Percentiles rank a stretch among this genome's conserved stretches.
Evolutionary conservation across 1,140 invertebrate species (phyloP).

Genomic region (Leptinotarsa defecta): DNA sequence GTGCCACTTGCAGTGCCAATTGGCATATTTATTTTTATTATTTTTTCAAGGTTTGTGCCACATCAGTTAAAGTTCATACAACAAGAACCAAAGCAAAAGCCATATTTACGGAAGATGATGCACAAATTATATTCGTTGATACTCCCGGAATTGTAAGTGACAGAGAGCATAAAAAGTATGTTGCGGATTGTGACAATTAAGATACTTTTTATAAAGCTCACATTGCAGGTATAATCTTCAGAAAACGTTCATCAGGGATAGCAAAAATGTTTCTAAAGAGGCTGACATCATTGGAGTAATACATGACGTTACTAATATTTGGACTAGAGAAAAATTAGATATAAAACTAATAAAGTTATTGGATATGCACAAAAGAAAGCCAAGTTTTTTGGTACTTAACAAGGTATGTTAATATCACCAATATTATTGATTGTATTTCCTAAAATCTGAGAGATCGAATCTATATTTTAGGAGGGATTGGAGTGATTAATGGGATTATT

Average conservation of each 20-base stretch:
- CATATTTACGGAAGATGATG: constrained; percentile 71
- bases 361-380: constrained; percentile 64
- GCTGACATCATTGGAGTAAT: constrained; percentile 86
- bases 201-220: constrained; percentile 10
- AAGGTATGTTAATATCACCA: constrained; percentile 66
- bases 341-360: constrained; percentile 72
- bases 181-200: neutral
- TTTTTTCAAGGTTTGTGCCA: constrained; percentile 75
- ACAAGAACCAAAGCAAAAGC: constrained; percentile 76
- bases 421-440: constrained; percentile 14
- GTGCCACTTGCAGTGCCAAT: no score
- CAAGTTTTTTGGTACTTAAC: constrained; percentile 83
- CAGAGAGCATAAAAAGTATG: constrained; percentile 69
- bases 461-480: no score
- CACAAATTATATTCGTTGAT: constrained; percentile 87
- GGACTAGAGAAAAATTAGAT: constrained; percentile 69
- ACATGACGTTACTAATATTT: constrained; percentile 80
- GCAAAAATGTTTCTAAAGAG: constrained; percentile 67
- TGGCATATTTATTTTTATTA: neutral
- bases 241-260: constrained; percentile 67
- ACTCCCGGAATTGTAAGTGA: constrained; percentile 79
- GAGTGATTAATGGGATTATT: no score
- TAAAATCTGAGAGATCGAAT: neutral
- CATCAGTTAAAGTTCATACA: constrained; percentile 89
- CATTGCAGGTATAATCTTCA: constrained; percentile 69